Evolutionary conservation across 2,888 invertebrate genomes (phyloP), one percentile per base, ranked within the genome.

Genomic region (Embidobia sp.): DNA sequence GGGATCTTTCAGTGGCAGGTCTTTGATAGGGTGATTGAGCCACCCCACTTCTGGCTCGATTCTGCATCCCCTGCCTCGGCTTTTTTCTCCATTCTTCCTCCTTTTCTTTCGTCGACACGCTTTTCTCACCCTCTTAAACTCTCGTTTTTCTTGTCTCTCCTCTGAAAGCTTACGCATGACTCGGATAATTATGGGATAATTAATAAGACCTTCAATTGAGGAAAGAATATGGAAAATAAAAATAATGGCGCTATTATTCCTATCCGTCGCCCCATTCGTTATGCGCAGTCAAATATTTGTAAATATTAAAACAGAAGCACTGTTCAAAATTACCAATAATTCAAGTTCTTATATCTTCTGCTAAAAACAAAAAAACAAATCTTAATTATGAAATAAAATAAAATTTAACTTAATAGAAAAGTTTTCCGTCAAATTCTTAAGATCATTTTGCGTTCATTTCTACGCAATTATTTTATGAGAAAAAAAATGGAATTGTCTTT

Each of bases 11-110:
- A 84, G 82, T 81, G 80, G 81, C 80, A 80, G 81, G 81, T 82
- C 81, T 85, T 85, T 84, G 82, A 85, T 83, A 82, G 82, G 81
- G 83, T 82, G 83, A 85, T 84, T 81, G 84, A 81, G 79, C 53
- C 29, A 64, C 57, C 72, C 77, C 74, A 59, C 76, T 74, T 31
- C 46, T 70, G 35, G 18, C 31, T 27, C 61, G 16, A 51, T 59
- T 46, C 19, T 55, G 59, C 57, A 19, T 59, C 44, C 70, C 53
- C 59, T 19, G 10, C 33, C 27, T 53, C 55, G 13, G 40, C 48
- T 67, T 77, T 37, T 66, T 40, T 31, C 13, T 53, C 27, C 6
- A 19, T 8, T 10, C 72, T 70, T 46, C 33, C 74, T 73, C 49
- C 31, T 29, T 26, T 59, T 74, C 77, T 73, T 69, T 76, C 74